Percentiles rank a stretch among this genome's conserved stretches.
phyloP scores from a whole-genome alignment of 2,113 vertebrate species.

The Thomomys bottae region DNA sequence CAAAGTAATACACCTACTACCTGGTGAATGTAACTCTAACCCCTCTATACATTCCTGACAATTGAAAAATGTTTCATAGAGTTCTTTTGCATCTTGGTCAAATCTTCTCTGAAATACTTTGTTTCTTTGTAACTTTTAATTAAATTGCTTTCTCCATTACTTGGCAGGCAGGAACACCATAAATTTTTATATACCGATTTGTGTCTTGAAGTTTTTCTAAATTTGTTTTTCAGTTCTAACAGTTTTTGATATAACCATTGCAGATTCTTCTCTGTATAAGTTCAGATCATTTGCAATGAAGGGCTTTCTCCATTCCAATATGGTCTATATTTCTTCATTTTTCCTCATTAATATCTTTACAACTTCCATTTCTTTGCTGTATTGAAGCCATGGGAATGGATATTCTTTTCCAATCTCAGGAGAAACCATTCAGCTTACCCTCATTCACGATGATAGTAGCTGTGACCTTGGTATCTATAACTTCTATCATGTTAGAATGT shows the following conservation, averaged over 20 bases:
- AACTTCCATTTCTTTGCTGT: neutral
- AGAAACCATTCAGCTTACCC: neutral
- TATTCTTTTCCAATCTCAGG: neutral
- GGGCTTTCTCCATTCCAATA: fast-evolving
- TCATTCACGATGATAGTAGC: neutral
- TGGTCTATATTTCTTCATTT: neutral
- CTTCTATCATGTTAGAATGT: neutral
- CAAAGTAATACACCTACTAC: no score
- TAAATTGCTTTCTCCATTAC: neutral
- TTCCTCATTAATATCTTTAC: neutral
- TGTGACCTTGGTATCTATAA: neutral
- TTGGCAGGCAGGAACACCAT: neutral
- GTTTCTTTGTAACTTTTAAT: neutral
- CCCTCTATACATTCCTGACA: no score
- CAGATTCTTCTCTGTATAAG: neutral
- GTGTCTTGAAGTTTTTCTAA: neutral
- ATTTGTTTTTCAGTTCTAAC: neutral
- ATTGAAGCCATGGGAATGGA: neutral
- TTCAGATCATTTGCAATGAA: neutral
- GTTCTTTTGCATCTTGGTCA: neutral
- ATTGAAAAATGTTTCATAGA: neutral
- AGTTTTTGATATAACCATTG: neutral
- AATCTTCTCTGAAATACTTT: neutral
- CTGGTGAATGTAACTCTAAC: no score
- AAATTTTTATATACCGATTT: neutral